Percentiles rank a stretch among this genome's conserved stretches.
phyloP scores from a whole-genome alignment of 2,888 invertebrate genomes.

The Drosophila atroscutellata region DNA sequence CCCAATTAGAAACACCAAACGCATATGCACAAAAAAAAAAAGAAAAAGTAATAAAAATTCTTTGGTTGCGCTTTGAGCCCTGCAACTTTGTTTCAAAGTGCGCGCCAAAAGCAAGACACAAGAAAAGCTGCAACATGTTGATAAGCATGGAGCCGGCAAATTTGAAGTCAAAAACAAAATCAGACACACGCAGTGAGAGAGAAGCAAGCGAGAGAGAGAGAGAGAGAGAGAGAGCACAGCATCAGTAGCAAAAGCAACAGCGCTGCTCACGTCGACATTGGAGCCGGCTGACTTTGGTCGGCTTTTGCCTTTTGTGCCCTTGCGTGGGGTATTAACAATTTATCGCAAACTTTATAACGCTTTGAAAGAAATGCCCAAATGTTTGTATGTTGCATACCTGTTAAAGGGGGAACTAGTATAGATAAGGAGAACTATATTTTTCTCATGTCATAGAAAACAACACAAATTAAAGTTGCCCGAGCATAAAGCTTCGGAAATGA shows the following conservation, averaged over 20 bases:
- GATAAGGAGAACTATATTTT: neutral
- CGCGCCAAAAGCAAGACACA: constrained; percentile 44
- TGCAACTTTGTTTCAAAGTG: constrained; percentile 48
- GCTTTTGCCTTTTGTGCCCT: constrained; percentile 60
- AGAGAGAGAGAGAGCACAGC: constrained; percentile 36
- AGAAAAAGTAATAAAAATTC: neutral
- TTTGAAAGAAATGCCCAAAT: neutral
- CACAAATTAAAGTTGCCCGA: neutral
- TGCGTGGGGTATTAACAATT: neutral
- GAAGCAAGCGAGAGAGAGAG: constrained; percentile 10
- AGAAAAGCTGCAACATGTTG: constrained; percentile 55
- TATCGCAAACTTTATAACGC: neutral
- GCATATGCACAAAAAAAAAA: constrained; percentile 4
- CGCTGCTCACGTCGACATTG: constrained; percentile 49
- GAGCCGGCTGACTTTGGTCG: constrained; percentile 55
- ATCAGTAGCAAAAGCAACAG: constrained; percentile 40
- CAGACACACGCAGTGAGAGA: constrained; percentile 20
- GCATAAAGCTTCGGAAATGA: neutral
- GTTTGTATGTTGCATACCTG: neutral
- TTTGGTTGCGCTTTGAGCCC: constrained; percentile 25
- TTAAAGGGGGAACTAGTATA: neutral
- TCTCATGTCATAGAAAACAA: neutral
- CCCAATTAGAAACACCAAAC: constrained; percentile 44
- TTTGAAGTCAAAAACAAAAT: constrained; percentile 41
- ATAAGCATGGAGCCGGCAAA: constrained; percentile 52